A percentile compares a stretch with the other conserved stretches of the same genome.
phyloP scores from a whole-genome alignment of 2,888 invertebrate genomes.

The Cephus rjabovi region DNA sequence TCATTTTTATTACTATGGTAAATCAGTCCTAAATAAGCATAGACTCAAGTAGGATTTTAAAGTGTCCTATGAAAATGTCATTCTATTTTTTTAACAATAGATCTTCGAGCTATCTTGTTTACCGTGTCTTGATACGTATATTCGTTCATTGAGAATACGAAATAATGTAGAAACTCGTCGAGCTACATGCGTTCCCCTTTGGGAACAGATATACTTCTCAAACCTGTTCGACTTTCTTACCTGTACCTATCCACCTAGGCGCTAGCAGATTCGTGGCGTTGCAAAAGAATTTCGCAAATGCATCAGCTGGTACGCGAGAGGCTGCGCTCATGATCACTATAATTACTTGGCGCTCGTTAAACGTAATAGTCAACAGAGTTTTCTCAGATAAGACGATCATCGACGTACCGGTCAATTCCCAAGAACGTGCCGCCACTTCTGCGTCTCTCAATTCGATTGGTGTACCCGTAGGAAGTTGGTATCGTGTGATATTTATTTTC shows the following conservation, averaged over 20 bases:
- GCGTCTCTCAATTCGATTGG: neutral
- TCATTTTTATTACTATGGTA: neutral
- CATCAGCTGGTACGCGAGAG: constrained; percentile 25
- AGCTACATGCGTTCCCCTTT: too few species aligned
- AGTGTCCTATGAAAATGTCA: neutral
- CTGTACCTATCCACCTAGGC: neutral
- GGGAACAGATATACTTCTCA: neutral
- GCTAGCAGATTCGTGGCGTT: constrained; percentile 30
- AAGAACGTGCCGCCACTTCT: constrained; percentile 16
- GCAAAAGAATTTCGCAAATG: constrained; percentile 47
- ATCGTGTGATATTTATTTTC: neutral
- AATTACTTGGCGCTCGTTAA: constrained; percentile 45
- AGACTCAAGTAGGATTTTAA: neutral
- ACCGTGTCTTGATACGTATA: neutral
- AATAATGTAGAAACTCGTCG: neutral
- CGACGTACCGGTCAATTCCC: constrained; percentile 16
- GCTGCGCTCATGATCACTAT: constrained; percentile 15
- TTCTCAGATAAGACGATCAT: constrained; percentile 20
- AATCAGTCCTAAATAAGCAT: neutral
- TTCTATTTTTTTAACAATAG: neutral
- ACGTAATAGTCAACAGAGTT: constrained; percentile 31
- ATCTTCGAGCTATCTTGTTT: neutral
- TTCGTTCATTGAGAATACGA: neutral
- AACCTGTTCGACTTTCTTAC: neutral
- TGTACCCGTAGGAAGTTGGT: neutral